These are phyloP conservation scores for Elymnias hypermnestra DNA, from an alignment of 1,140 invertebrate species.

Conservation along the genomic window DNA sequence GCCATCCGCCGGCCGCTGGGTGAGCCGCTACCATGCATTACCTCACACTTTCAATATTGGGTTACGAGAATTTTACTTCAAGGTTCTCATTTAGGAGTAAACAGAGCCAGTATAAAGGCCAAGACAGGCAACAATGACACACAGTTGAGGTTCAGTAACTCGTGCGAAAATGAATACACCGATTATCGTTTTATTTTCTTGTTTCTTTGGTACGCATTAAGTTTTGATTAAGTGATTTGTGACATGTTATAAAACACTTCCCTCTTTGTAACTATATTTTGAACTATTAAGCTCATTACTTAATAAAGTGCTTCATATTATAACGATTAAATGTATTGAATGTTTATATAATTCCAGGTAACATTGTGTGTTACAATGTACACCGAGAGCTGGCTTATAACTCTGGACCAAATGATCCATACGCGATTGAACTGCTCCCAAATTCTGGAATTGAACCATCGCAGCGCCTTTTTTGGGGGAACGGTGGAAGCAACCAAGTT, in stretches of 20 bases:
- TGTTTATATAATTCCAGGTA: slow-evolving; percentile 53
- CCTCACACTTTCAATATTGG: slow-evolving; percentile 71
- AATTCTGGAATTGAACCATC: slow-evolving; percentile 45
- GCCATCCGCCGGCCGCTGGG: slow-evolving; percentile 42
- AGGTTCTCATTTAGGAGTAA: slow-evolving; percentile 67
- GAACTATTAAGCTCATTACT: too few species aligned
- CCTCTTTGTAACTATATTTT: too few species aligned
- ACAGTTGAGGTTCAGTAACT: slow-evolving; percentile 54
- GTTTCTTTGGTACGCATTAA: slow-evolving; percentile 50
- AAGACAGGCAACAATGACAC: slow-evolving; percentile 52
- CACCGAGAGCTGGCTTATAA: slow-evolving; percentile 50
- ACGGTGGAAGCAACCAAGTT: slow-evolving; percentile 58
- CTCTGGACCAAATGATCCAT: slow-evolving; percentile 45
- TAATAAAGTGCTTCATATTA: too few species aligned
- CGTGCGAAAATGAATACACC: slow-evolving; percentile 58
- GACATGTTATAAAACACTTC: too few species aligned
- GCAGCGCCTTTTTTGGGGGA: slow-evolving; percentile 55
- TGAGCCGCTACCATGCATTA: slow-evolving; percentile 57
- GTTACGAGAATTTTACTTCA: slow-evolving; percentile 73
- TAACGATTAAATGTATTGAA: too few species aligned
- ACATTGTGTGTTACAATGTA: slow-evolving; percentile 43
- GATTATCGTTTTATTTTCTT: slow-evolving; percentile 43
- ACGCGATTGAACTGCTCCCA: slow-evolving; percentile 30
- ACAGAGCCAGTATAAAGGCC: slow-evolving; percentile 69
- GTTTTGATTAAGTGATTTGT: slow-evolving; percentile 12